phyloP scores from a whole-genome alignment of 1,140 invertebrate genomes.

The Camponotus vicinus region DNA sequence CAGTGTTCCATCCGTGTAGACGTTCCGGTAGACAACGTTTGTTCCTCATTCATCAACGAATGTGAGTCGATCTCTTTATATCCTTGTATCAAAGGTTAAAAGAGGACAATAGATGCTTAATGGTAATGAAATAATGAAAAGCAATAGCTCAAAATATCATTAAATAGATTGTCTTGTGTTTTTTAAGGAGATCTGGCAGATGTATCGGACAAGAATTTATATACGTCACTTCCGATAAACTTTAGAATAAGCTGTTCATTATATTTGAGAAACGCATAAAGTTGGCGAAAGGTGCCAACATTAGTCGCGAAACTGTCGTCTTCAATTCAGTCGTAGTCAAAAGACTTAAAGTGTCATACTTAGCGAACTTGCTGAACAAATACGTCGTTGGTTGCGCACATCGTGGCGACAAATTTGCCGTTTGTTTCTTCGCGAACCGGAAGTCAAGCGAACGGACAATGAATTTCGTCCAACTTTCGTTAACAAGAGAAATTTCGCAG shows the following conservation, averaged over 20 bases:
- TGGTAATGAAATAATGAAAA: too few species aligned
- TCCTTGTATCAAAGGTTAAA: neutral
- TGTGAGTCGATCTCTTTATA: neutral
- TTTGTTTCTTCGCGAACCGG: conserved; percentile 53
- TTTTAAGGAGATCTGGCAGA: neutral
- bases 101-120: neutral
- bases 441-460: conserved; percentile 43
- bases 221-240: conserved; percentile 4
- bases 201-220: neutral
- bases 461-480: conserved; percentile 50
- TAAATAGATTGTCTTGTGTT: neutral
- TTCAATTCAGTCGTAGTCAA: conserved; percentile 23
- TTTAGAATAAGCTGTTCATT: conserved; percentile 22
- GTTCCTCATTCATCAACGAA: neutral
- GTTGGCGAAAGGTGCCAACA: conserved; percentile 16
- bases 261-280: conserved; percentile 26
- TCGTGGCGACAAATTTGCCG: conserved; percentile 39
- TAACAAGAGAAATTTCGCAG: conserved; percentile 47
- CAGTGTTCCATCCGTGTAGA: neutral
- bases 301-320: conserved; percentile 13
- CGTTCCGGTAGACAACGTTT: neutral
- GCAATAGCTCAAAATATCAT: neutral
- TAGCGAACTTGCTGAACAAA: conserved; percentile 48
- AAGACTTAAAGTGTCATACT: conserved; percentile 55
- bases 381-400: conserved; percentile 33